These are phyloP conservation scores for Pachyramphus minor DNA, from an alignment of 2,113 vertebrate genomes.

Conservation along the genomic window DNA sequence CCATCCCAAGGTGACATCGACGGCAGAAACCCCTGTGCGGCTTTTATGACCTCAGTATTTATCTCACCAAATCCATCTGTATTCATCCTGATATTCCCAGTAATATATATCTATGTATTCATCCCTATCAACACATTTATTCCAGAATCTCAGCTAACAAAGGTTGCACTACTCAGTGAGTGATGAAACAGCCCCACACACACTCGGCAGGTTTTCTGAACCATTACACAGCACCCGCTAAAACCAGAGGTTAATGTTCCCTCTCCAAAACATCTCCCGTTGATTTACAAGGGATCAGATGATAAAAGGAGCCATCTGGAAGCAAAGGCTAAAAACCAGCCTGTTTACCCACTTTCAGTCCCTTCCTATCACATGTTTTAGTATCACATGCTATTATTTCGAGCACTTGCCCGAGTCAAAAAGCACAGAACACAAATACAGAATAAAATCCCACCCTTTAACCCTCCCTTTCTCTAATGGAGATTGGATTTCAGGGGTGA, in stretches of 20 bases:
- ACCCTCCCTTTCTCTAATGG: background rate
- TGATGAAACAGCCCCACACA: background rate
- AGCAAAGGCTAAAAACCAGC: background rate
- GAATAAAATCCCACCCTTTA: background rate
- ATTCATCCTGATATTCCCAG: background rate
- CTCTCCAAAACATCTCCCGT: background rate
- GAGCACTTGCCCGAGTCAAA: background rate
- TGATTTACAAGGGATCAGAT: background rate
- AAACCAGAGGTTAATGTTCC: background rate
- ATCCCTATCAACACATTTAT: background rate
- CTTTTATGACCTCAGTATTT: background rate
- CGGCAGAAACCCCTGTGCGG: fast-evolving
- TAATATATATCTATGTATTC: background rate
- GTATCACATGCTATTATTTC: background rate
- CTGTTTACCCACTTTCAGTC: background rate
- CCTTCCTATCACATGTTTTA: background rate
- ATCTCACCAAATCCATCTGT: background rate
- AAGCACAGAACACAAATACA: background rate
- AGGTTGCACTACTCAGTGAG: background rate
- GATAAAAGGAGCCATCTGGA: background rate
- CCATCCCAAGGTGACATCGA: fast-evolving
- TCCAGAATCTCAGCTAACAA: background rate
- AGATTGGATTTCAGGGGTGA: background rate
- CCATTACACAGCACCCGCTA: background rate
- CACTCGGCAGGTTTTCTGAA: background rate